Base-by-base conservation (phyloP, 23 tunicate genomes). In the Phallusia fumigata region DNA sequence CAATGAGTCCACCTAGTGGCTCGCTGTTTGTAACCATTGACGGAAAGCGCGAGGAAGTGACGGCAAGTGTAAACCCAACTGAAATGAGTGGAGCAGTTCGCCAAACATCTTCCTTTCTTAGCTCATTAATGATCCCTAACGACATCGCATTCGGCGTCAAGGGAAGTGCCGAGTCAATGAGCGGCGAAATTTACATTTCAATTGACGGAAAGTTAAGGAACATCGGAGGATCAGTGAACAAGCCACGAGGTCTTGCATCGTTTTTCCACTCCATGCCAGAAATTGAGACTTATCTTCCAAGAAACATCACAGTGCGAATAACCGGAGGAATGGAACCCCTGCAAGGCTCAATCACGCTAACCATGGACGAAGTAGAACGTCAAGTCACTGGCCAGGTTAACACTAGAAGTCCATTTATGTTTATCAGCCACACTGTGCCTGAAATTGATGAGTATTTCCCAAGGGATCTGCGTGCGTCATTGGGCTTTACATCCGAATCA, bases 301-400 rank as follows among this genome's bases (percentile, higher is more conserved):
- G 86, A 26, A 87, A 87, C 33, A 35, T 87, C 32, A 87, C 85
- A 33, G 28, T 87, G 53, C 31, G 52, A 30, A 35, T 82, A 0
- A 58, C 15, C 19, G 91, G 91, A 24, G 76, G 69, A 28, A 49
- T 87, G 91, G 53, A 65, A 51, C 91, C 91, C 31, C 73, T 87
- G 5, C 76, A 40, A 33, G 91, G 91, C 0, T 28, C 33, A 26
- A 64, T 87, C 74, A 34, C 65, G 16, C 83, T 87, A 2, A 81
- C 86, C 65, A 81, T 82, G 12, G 91, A 87, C 76, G 86, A 76
- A 76, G 83, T 76, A 16, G 91, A 87, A 81, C 45, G 91, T 76
- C 76, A 64, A 21, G 78, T 87, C 53, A 52, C 44, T 0, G 82
- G 81, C 1, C 72, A 76, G 65, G 69, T 87, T 11, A 26, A 87